Percentiles rank a stretch among this genome's conserved stretches.
Conservation (phyloP, 1,140 invertebrate genomes). For the Homalodisca vitripennis region DNA sequence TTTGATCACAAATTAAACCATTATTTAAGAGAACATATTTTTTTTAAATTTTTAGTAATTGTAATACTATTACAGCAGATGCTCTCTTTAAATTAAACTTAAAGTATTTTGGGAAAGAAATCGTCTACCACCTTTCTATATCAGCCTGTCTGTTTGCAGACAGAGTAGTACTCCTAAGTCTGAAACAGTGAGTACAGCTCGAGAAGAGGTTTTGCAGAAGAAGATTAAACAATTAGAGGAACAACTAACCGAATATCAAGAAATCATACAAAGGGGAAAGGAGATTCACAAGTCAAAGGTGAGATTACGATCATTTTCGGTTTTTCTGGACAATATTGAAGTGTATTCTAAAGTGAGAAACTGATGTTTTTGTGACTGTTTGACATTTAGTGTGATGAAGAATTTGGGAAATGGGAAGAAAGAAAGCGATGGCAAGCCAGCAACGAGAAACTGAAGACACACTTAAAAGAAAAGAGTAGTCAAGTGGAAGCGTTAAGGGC, state of each 20-base stretch:
- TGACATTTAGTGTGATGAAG: conserved; percentile 55
- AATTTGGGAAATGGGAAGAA: conserved; percentile 66
- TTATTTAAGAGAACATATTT: no score
- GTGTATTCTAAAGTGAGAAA: no score
- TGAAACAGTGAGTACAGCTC: conserved; percentile 40
- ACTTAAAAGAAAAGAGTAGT: conserved; percentile 58
- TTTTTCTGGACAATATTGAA: no score
- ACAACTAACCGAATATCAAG: conserved; percentile 58
- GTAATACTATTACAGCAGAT: no score
- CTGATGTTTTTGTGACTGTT: no score
- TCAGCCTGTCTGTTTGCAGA: background rate
- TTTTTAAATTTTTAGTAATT: no score
- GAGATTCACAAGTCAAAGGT: conserved; percentile 46
- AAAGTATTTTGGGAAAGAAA: no score
- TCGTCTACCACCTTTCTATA: no score
- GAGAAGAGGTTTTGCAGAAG: conserved; percentile 57
- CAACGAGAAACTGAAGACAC: conserved; percentile 60
- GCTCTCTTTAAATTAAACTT: no score
- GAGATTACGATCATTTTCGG: no score
- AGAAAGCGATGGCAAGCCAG: conserved; percentile 67
- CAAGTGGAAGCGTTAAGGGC: conserved; percentile 58
- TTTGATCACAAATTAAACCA: no score
- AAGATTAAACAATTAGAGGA: conserved; percentile 60
- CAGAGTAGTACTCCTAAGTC: conserved; percentile 10
- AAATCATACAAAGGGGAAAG: conserved; percentile 55